Evolutionary conservation across 2,888 invertebrate species (phyloP).

Genomic region (Elmis aenea): DNA sequence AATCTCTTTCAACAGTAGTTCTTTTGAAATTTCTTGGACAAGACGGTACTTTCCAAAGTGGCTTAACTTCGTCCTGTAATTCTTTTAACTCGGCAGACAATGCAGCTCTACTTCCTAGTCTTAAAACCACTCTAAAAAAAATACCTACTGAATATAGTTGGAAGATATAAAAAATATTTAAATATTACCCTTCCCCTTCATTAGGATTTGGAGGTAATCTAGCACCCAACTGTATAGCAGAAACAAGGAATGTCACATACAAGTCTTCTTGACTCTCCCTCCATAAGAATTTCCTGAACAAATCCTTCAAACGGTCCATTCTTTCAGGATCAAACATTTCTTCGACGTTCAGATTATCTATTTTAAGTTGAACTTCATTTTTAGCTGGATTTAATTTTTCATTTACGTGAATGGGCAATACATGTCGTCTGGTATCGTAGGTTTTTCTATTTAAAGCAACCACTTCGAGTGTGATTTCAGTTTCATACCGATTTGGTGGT

Average conservation of each 20-base stretch:
- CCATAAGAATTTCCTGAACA: constrained; percentile 76
- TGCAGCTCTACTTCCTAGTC: constrained; percentile 69
- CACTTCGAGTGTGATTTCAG: constrained; percentile 62
- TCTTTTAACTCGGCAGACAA: constrained; percentile 67
- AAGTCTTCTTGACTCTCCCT: constrained; percentile 67
- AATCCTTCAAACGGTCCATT: constrained; percentile 69
- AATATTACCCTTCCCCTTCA: constrained; percentile 81
- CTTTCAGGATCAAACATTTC: constrained; percentile 71
- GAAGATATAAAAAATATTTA: constrained; percentile 5
- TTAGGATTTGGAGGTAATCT: constrained; percentile 75
- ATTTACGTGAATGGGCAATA: constrained; percentile 59
- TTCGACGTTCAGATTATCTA: constrained; percentile 84
- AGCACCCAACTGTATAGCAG: constrained; percentile 80
- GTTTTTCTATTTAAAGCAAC: constrained; percentile 72
- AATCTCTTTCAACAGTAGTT: constrained; percentile 78
- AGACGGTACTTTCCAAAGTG: constrained; percentile 68
- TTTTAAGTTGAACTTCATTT: constrained; percentile 79
- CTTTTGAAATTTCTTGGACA: constrained; percentile 81
- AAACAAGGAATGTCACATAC: constrained; percentile 78
- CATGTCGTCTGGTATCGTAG: constrained; percentile 66
- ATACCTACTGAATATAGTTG: no score
- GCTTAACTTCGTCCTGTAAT: constrained; percentile 75
- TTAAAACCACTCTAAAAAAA: constrained; percentile 69
- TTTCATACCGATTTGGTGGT: constrained; percentile 58
- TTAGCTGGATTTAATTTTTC: constrained; percentile 64